phyloP scores from a whole-genome alignment of 2,113 vertebrate genomes.

The Chlamydotis undulata region DNA sequence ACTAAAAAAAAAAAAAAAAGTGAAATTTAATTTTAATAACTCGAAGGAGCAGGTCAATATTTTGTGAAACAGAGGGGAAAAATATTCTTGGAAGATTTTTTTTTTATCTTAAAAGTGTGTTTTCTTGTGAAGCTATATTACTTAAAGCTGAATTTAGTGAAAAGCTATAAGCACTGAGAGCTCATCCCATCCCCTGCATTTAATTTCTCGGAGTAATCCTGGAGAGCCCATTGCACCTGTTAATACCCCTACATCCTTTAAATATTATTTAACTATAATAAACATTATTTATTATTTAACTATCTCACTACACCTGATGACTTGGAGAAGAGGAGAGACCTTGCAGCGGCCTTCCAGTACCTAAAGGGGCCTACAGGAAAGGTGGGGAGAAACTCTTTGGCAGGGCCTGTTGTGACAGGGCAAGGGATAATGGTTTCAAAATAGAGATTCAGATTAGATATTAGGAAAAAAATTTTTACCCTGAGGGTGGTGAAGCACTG shows the following conservation, averaged over 20 bases:
- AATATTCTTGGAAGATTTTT: not conserved
- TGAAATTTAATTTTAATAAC: not conserved
- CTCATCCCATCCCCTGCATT: not conserved
- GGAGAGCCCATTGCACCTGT: not conserved
- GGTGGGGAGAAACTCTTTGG: no score
- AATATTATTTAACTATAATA: no score
- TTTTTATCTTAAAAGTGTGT: not conserved
- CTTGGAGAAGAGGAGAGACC: no score
- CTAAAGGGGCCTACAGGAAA: no score
- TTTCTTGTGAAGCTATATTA: not conserved
- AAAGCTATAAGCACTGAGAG: not conserved
- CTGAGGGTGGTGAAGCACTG: no score
- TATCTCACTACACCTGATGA: not conserved
- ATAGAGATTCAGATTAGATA: no score
- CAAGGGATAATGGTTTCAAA: no score
- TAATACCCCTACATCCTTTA: not conserved
- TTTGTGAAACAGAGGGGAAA: not conserved
- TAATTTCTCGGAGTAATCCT: not conserved
- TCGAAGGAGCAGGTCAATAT: not conserved
- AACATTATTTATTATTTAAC: not conserved
- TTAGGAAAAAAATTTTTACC: no score
- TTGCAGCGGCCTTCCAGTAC: no score
- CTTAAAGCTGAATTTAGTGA: not conserved
- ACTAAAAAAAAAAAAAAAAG: not conserved
- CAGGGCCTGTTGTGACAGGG: no score